These are phyloP conservation scores for Ormyrus nitidulus DNA, from an alignment of 2,888 invertebrate species.

Conservation along the genomic window DNA sequence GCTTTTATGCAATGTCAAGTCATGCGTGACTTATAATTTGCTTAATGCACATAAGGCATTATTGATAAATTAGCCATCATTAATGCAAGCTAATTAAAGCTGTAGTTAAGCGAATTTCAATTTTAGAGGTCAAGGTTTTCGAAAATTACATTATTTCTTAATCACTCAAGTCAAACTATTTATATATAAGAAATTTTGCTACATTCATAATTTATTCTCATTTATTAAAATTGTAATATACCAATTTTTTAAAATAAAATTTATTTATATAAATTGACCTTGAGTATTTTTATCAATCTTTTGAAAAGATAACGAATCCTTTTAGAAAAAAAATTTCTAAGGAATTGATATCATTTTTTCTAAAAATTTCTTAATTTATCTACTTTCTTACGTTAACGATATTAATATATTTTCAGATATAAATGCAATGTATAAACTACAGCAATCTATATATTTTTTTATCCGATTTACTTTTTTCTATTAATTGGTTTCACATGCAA, in stretches of 20 bases:
- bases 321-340: constrained; percentile 5
- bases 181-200: constrained; percentile 22
- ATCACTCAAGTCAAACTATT: background rate
- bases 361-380: constrained; percentile 40
- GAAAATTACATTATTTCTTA: constrained; percentile 5
- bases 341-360: constrained; percentile 12
- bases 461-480: constrained; percentile 24
- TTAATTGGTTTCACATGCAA: constrained; percentile 42
- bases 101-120: constrained; percentile 1
- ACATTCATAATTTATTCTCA: too few relatives aligned
- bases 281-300: background rate
- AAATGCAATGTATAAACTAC: constrained; percentile 50
- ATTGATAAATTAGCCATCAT: constrained; percentile 13
- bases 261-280: background rate
- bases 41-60: background rate
- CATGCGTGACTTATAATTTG: constrained; percentile 12
- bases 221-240: too few relatives aligned
- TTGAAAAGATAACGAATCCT: constrained; percentile 13
- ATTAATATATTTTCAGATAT: constrained; percentile 34
- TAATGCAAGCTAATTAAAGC: background rate
- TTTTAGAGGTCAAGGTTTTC: constrained; percentile 27
- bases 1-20: background rate
- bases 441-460: constrained; percentile 28
- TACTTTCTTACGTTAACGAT: constrained; percentile 37
- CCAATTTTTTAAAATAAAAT: too few relatives aligned